phyloP scores from a whole-genome alignment of 2,113 vertebrate species.

The Australoheros scitulus region DNA sequence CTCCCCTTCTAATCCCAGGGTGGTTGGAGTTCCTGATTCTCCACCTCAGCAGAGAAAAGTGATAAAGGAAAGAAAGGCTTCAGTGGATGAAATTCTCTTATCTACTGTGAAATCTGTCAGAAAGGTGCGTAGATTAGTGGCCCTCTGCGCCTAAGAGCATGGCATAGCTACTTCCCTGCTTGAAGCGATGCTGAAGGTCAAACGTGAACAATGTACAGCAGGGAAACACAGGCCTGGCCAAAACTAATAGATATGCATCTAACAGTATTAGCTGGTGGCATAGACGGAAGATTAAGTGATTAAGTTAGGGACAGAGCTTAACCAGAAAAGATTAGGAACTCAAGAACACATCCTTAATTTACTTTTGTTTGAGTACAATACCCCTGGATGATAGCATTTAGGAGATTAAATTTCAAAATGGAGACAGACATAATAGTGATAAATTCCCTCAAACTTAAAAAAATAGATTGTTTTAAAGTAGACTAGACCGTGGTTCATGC shows the following conservation, averaged over 20 bases:
- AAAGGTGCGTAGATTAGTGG: slow-evolving; percentile 48
- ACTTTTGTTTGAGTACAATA: not conserved
- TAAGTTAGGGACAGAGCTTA: not conserved
- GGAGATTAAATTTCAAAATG: slow-evolving; percentile 15
- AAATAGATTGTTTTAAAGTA: not conserved
- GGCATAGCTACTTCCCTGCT: slow-evolving; percentile 4
- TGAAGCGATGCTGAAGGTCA: slow-evolving; percentile 53
- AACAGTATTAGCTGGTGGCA: not conserved
- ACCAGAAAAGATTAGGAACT: slow-evolving; percentile 3
- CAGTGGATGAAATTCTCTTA: slow-evolving; percentile 45
- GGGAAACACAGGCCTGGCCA: not conserved
- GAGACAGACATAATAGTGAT: not conserved
- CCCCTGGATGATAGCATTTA: not conserved
- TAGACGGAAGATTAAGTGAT: slow-evolving; percentile 33
- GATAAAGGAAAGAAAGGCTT: slow-evolving; percentile 12
- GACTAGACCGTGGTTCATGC: not conserved
- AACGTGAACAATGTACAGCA: slow-evolving; percentile 8
- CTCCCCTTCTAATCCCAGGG: slow-evolving; percentile 16
- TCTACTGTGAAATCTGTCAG: slow-evolving; percentile 55
- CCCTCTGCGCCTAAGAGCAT: slow-evolving; percentile 22
- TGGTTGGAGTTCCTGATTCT: slow-evolving; percentile 9
- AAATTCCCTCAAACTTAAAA: not conserved
- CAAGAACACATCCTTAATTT: slow-evolving; percentile 5
- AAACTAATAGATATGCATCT: slow-evolving; percentile 13
- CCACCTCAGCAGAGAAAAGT: slow-evolving; percentile 5